Conservation (phyloP, 2,888 invertebrate genomes). For the Leptothorax acervorum region DNA sequence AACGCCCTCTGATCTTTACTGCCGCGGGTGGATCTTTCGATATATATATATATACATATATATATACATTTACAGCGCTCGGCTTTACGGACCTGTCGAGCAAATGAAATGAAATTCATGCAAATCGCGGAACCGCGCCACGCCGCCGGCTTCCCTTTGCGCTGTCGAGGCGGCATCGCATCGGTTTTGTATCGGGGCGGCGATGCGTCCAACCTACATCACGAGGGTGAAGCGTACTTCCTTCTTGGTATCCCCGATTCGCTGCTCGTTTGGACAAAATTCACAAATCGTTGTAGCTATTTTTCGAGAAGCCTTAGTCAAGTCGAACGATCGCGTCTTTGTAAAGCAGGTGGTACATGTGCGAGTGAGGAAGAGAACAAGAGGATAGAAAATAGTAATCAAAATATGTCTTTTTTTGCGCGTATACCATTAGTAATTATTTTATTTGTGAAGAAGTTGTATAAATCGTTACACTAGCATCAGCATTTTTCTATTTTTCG, state of each 20-base stretch:
- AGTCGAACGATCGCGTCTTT: slow-evolving; percentile 6
- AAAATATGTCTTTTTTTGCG: neutral
- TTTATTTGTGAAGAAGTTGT: neutral
- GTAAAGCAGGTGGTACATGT: neutral
- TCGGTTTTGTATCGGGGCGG: slow-evolving; percentile 81
- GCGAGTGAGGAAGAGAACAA: too few species aligned
- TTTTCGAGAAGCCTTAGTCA: slow-evolving; percentile 9
- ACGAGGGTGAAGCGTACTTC: slow-evolving; percentile 71
- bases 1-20: slow-evolving; percentile 65
- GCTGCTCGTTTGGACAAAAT: slow-evolving; percentile 45
- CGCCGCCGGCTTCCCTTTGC: slow-evolving; percentile 47
- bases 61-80: slow-evolving; percentile 33
- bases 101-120: slow-evolving; percentile 83
- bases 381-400: neutral
- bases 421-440: neutral
- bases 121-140: slow-evolving; percentile 76
- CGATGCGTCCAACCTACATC: slow-evolving; percentile 80
- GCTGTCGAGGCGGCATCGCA: slow-evolving; percentile 59
- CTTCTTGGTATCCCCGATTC: slow-evolving; percentile 43
- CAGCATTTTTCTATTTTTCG: neutral
- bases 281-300: slow-evolving; percentile 18
- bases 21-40: slow-evolving; percentile 45
- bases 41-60: neutral
- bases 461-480: neutral
- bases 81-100: slow-evolving; percentile 77